Evolutionary conservation across 2,888 invertebrate genomes (phyloP).

Genomic region (Heterodera filipjevi): DNA sequence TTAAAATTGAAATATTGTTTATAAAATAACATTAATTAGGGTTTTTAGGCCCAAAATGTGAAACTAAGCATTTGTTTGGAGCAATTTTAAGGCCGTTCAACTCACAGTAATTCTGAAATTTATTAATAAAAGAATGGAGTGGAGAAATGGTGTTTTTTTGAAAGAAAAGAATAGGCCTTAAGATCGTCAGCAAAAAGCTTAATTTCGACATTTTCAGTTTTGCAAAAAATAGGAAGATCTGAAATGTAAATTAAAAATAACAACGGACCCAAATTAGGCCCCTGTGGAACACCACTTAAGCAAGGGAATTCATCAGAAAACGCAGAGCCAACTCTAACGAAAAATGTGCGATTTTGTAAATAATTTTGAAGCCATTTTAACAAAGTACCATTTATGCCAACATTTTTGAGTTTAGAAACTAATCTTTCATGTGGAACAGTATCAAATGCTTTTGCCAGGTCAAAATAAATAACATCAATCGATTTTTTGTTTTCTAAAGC

Average conservation of each 20-base stretch:
- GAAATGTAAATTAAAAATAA: background rate
- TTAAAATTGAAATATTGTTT: background rate
- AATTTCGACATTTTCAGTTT: background rate
- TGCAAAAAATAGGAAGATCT: background rate
- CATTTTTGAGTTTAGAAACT: too few relatives aligned
- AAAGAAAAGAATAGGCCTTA: background rate
- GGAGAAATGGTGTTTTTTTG: background rate
- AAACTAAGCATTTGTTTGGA: background rate
- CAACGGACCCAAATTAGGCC: background rate
- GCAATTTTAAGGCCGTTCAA: background rate
- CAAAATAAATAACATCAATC: constrained; percentile 4
- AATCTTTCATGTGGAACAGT: background rate
- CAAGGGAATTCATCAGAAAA: background rate
- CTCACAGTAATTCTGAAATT: constrained; percentile 2
- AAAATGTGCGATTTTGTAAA: background rate
- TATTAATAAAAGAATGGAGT: constrained; percentile 2
- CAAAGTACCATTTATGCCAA: too few relatives aligned
- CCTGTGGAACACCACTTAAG: constrained; percentile 6
- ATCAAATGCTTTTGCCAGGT: constrained; percentile 2
- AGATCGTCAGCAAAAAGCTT: constrained; percentile 1
- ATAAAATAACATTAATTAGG: background rate
- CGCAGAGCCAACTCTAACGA: background rate
- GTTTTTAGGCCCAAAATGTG: constrained; percentile 2
- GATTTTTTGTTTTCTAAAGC: constrained; percentile 6
- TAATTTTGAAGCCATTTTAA: too few relatives aligned